Percentiles rank a stretch among this genome's conserved stretches.
Conservation (phyloP, 1,140 invertebrate genomes). For the Ceratoteleas bidentatus region DNA sequence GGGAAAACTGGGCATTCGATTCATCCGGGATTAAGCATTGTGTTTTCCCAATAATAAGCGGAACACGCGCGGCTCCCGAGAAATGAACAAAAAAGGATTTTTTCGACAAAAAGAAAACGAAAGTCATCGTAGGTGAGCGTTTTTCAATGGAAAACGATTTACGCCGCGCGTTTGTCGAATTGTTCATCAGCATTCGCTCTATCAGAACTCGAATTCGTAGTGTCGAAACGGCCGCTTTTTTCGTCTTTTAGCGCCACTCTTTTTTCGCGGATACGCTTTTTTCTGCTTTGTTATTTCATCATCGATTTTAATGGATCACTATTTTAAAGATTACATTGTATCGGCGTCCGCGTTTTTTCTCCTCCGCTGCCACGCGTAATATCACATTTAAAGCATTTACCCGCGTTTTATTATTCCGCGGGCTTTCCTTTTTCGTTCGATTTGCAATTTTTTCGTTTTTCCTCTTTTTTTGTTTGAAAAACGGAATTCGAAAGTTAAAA, state of each 20-base stretch:
- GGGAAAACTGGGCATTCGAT: constrained; percentile 13
- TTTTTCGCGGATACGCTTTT: constrained; percentile 7
- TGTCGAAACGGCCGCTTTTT: constrained; percentile 15
- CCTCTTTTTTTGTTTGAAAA: too few relatives aligned
- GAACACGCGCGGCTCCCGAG: constrained; percentile 20
- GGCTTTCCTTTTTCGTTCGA: too few relatives aligned
- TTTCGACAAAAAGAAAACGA: constrained; percentile 46
- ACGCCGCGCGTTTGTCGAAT: constrained; percentile 29
- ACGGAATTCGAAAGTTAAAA: too few relatives aligned
- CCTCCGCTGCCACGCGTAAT: background rate
- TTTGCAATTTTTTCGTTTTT: too few relatives aligned
- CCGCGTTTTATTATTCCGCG: background rate
- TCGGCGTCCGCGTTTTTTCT: background rate
- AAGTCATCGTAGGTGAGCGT: constrained; percentile 44
- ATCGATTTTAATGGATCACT: background rate
- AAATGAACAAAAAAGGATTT: constrained; percentile 21
- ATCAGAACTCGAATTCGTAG: constrained; percentile 31
- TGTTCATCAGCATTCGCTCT: constrained; percentile 32
- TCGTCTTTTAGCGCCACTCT: constrained; percentile 10
- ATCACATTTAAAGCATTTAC: background rate
- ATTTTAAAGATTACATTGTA: constrained; percentile 2
- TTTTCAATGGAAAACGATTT: constrained; percentile 49
- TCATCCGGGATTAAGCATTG: constrained; percentile 12
- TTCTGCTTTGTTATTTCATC: constrained; percentile 18
- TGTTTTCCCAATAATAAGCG: constrained; percentile 28